Base-by-base conservation (phyloP, 2,113 vertebrate genomes). In the Pseudopodoces humilis region DNA sequence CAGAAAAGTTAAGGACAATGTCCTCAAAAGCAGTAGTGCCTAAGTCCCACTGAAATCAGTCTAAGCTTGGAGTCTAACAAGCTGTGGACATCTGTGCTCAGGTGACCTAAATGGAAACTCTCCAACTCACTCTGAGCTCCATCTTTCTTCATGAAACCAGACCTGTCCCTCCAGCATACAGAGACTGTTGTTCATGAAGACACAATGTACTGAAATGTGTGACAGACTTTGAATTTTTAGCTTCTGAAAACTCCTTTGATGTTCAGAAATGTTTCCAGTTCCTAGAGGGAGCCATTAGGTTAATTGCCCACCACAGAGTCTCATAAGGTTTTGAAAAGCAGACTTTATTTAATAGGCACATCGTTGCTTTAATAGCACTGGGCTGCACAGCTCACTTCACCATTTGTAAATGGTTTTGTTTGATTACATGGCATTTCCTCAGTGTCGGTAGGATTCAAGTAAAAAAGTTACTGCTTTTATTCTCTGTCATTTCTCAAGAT, bases 401-500 rank as follows among this genome's bases (percentile, higher is more conserved):
- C 90, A 91, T 95, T 96, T 84, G 88, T 94, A 92, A 92, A 94
- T 94, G 92, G 78, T 70, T 96, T 91, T n/a, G n/a, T 92, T 92
- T 94, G 92, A 90, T 96, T 96, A 84, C 67, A 89, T 92, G 94
- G 94, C 70, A 84, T 88, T 94, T 97, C 92, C 80, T 94, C 83
- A 90, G 82, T 95, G 88, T 88, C 55, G 2, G 91, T 52, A 96
- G 75, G 86, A 91, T 96, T 96, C 94, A 97, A 95, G 96, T 96
- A 97, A 94, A 97, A 97, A 95, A 94, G 84, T 92, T 91, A 83
- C 94, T 96, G 93, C 93, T 92, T 89, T 95, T 82, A 87, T 95
- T 96, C 77, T 95, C 92, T 95, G 44, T 58, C 79, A 70, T 94
- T 95, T 96, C 90, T 96, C 86, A 79, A 77, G 90, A 93, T 82